Evolutionary conservation across 2,888 invertebrate genomes (phyloP).

Genomic region (Penaeus monodon): DNA sequence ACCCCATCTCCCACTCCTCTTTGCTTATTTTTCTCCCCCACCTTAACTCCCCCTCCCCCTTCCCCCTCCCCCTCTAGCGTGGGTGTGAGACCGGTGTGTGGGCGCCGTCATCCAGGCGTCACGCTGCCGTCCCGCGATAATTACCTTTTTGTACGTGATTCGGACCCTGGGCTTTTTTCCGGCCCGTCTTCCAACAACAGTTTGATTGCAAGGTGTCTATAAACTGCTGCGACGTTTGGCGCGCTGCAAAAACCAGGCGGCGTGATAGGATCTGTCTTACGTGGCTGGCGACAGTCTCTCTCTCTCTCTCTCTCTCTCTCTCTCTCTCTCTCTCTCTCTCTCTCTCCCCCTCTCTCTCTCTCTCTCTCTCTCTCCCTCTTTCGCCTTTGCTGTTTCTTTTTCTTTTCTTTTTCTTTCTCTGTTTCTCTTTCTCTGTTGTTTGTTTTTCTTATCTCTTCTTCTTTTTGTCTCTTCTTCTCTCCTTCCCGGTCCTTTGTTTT

Average conservation of each 20-base stretch:
- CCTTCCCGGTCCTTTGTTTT: too few species aligned
- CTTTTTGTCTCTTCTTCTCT: not conserved
- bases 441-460: not conserved
- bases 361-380: not conserved
- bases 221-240: too few species aligned
- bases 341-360: not conserved
- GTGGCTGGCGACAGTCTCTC: not conserved
- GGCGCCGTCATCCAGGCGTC: too few species aligned
- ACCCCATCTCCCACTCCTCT: not conserved
- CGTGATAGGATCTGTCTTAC: too few species aligned
- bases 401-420: not conserved
- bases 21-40: not conserved
- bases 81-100: too few species aligned
- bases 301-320: too few species aligned
- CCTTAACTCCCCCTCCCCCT: not conserved
- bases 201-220: not conserved
- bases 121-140: too few species aligned
- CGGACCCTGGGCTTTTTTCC: too few species aligned
- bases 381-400: not conserved
- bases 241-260: too few species aligned
- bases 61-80: not conserved
- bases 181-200: too few species aligned
- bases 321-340: not conserved
- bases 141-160: too few species aligned
- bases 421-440: not conserved